Conservation (phyloP, 2,797 vertebrate species). For the Sciurus vulgaris region DNA sequence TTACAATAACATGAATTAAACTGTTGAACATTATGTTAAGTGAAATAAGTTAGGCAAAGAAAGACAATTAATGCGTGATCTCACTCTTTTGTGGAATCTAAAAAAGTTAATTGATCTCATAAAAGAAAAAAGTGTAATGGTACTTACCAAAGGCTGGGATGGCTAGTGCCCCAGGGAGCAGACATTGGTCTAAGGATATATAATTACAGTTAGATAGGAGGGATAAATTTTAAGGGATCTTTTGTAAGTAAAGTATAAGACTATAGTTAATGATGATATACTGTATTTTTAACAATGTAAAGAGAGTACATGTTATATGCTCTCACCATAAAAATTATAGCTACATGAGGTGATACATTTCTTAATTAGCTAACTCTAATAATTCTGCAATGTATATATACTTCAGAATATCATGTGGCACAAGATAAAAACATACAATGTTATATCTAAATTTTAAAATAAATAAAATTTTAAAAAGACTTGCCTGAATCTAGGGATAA, state of each 20-base stretch:
- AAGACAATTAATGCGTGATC: not conserved
- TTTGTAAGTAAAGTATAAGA: not conserved
- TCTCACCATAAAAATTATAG: not conserved
- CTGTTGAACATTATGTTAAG: not conserved
- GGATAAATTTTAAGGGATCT: not conserved
- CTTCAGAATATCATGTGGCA: not conserved
- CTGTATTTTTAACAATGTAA: not conserved
- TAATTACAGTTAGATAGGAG: not conserved
- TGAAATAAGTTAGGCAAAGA: not conserved
- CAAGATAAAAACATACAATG: not conserved
- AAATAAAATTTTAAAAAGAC: not conserved
- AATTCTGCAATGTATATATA: not conserved
- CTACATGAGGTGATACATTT: not conserved
- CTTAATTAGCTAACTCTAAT: not conserved
- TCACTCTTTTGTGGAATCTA: not conserved
- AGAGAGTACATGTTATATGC: not conserved
- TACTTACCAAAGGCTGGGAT: not conserved
- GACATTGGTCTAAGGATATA: not conserved
- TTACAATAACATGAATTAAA: not conserved
- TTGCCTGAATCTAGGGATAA: not conserved
- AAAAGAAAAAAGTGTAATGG: not conserved
- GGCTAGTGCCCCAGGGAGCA: too few species aligned
- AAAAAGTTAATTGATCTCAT: not conserved
- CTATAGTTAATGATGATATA: not conserved
- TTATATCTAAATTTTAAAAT: not conserved